phyloP scores from a whole-genome alignment of 2,888 invertebrate species.

The Coelinius sp. region DNA sequence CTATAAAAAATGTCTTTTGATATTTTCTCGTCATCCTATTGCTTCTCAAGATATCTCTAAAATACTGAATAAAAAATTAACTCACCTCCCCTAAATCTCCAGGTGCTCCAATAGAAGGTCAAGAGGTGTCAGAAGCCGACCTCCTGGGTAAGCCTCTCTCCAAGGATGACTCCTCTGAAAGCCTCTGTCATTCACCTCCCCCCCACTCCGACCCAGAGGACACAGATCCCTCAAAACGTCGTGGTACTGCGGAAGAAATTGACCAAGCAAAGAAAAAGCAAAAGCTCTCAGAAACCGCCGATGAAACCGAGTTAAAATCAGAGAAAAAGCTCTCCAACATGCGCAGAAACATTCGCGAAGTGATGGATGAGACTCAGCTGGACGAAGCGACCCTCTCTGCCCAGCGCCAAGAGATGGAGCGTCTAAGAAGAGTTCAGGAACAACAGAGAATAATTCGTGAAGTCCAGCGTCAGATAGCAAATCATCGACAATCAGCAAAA shows the following conservation, averaged over 20 bases:
- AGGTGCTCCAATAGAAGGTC: conserved; percentile 69
- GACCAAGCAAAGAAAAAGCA: conserved; percentile 64
- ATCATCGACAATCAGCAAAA: conserved; percentile 79
- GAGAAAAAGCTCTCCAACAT: conserved; percentile 75
- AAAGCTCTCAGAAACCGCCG: conserved; percentile 65
- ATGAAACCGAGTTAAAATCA: conserved; percentile 64
- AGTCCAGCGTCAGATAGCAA: conserved; percentile 84
- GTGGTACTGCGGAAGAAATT: conserved; percentile 59
- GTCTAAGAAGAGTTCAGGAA: conserved; percentile 86
- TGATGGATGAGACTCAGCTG: conserved; percentile 92
- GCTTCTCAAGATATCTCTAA: not conserved
- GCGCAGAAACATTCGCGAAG: conserved; percentile 91
- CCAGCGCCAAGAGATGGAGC: conserved; percentile 93
- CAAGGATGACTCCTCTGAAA: conserved; percentile 62
- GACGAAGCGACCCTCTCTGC: conserved; percentile 94
- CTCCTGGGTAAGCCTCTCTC: conserved; percentile 63
- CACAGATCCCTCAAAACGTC: conserved; percentile 69
- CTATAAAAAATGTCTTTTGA: too few relatives aligned
- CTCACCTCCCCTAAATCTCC: too few relatives aligned
- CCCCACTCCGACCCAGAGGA: conserved; percentile 57
- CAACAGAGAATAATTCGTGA: conserved; percentile 88
- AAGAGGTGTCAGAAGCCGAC: conserved; percentile 67
- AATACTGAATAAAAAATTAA: too few relatives aligned
- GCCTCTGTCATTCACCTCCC: conserved; percentile 58
- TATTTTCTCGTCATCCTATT: too few relatives aligned